Conservation (phyloP, 2,113 vertebrate species). For the Alosa alosa region DNA sequence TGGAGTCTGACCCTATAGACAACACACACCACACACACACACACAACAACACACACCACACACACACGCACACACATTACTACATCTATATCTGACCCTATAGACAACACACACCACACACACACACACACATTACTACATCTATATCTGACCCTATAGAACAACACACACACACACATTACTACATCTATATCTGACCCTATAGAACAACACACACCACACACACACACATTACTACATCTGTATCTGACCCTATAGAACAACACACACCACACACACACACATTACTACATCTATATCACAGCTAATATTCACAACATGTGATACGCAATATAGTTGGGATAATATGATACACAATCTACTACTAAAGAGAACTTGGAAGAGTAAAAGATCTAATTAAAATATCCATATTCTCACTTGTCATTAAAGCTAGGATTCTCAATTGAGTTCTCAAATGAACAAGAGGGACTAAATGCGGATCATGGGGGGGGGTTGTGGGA, state of each 20-base stretch:
- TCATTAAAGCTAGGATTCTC: background rate
- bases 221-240: too few species aligned
- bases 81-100: too few species aligned
- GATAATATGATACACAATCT: background rate
- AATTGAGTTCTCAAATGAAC: background rate
- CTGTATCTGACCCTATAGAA: too few species aligned
- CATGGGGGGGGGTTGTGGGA: background rate
- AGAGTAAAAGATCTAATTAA: background rate
- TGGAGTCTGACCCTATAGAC: conserved; percentile 79
- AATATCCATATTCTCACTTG: background rate
- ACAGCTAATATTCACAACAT: background rate
- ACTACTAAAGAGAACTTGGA: background rate
- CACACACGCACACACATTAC: background rate
- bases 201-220: too few species aligned
- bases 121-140: too few species aligned
- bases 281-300: background rate
- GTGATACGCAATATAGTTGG: background rate
- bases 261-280: conserved; percentile 24
- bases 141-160: too few species aligned
- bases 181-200: too few species aligned
- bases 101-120: too few species aligned
- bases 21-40: conserved; percentile 20
- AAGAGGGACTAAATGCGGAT: too few species aligned
- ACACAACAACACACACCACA: conserved; percentile 14
- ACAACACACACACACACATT: too few species aligned